Base-by-base conservation (phyloP, 2,797 vertebrate genomes). In the Esox lucius region DNA sequence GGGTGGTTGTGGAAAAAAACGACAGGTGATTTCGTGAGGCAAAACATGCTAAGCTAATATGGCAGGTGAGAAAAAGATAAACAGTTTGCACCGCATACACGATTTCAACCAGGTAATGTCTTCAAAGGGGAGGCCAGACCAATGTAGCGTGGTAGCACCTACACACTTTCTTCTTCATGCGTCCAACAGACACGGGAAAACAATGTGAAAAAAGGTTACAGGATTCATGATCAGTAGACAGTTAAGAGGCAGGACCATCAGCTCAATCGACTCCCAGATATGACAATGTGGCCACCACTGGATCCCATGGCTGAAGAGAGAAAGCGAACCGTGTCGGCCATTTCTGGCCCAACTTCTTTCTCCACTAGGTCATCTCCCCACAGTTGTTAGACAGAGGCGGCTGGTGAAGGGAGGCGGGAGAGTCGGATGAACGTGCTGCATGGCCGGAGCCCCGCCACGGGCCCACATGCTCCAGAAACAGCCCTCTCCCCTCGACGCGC, bases 31-130 rank as follows among this genome's bases (percentile, higher is more conserved):
- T 68, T 28, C 15, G 51, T 49, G 6, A 70, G 42, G 26, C 12
- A 70, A 24, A 16, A 26, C 12, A 70, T 51, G 46, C 68, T 70
- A 16, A 26, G 70, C 46, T 48, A 49, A 2, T 16, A 48, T 49
- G 42, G 46, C 12, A 26, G 42, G 62, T 7, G 7, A 24, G 24
- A 26, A 4, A 46, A 48, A 16, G 22, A 22, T 31, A 35, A 70
- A 15, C 51, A 66, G 75, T 71, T 82, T 66, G 42, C 72, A 77
- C 69, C 78, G 71, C 31, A 79, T 73, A 62, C 68, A 35, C 48
- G 53, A 35, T 78, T 80, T 24, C 7, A 70, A 70, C 81, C 77
- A 75, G 73, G 83, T 78, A 78, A 5, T 68, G 56, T 78, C 17
- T 48, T 64, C 80, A 48, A 76, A 71, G 68, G 67, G 35, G 59